These are phyloP conservation scores for Drosophila ercepeae DNA, from an alignment of 1,140 invertebrate species.

Conservation along the genomic window DNA sequence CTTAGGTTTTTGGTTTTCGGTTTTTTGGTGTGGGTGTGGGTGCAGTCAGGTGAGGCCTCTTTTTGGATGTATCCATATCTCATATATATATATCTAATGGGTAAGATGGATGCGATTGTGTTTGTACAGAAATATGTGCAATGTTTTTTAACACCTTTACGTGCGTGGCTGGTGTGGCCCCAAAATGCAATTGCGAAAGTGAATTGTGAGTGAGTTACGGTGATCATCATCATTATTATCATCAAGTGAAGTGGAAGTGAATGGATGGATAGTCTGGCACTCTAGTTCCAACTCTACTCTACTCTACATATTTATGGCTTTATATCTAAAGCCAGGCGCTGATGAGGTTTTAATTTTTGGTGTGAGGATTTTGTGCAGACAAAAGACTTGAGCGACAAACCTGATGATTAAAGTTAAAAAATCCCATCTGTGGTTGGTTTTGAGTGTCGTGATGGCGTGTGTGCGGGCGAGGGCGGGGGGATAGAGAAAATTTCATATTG, in stretches of 20 bases:
- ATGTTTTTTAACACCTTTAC: constrained; percentile 64
- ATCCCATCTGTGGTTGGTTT: constrained; percentile 79
- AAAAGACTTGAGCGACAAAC: constrained; percentile 83
- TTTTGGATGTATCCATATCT: constrained; percentile 15
- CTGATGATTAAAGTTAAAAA: constrained; percentile 84
- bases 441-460: constrained; percentile 39
- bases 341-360: constrained; percentile 58
- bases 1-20: constrained; percentile 13
- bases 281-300: constrained; percentile 16
- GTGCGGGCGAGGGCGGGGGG: constrained; percentile 32
- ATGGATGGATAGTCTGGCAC: constrained; percentile 28
- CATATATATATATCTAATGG: constrained; percentile 22
- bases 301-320: constrained; percentile 24
- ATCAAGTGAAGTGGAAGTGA: constrained; percentile 58
- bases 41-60: constrained; percentile 60
- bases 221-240: constrained; percentile 44
- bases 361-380: constrained; percentile 57
- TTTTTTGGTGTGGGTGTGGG: constrained; percentile 22
- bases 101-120: constrained; percentile 12
- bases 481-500: constrained; percentile 56
- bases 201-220: constrained; percentile 46
- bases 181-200: constrained; percentile 77
- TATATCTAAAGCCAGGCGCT: constrained; percentile 18
- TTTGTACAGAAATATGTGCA: constrained; percentile 75
- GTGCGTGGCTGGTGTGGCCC: constrained; percentile 47